Evolutionary conservation across 2,797 vertebrate genomes (phyloP).

Genomic region (Pangasius mekongensis): DNA sequence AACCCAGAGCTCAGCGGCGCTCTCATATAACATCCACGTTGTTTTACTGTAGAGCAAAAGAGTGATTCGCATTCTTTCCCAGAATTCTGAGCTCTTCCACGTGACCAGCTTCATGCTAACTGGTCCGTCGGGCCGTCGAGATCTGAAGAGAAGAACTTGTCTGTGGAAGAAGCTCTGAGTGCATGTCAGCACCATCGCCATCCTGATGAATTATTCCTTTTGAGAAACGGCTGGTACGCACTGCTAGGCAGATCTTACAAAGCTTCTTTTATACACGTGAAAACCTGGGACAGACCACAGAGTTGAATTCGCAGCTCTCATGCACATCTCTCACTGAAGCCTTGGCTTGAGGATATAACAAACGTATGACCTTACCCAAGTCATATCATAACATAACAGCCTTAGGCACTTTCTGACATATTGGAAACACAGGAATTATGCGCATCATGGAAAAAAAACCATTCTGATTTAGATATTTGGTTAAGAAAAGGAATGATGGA

Average conservation of each 20-base stretch:
- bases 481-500: not conserved
- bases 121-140: not conserved
- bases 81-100: not conserved
- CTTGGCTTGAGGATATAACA: not conserved
- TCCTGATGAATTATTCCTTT: slow-evolving; percentile 15
- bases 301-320: not conserved
- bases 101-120: not conserved
- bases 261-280: not conserved
- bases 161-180: not conserved
- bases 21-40: not conserved
- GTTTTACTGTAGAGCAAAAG: not conserved
- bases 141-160: not conserved
- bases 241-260: not conserved
- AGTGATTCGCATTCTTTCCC: not conserved
- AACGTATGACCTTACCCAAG: not conserved
- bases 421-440: not conserved
- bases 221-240: not conserved
- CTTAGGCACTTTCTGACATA: not conserved
- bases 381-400: not conserved
- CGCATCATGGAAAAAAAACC: not conserved
- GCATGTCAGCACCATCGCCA: not conserved
- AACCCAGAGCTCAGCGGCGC: not conserved
- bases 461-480: not conserved
- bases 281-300: not conserved
- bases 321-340: not conserved